A percentile compares a stretch with the other conserved stretches of the same genome.
Conservation (phyloP, 2,888 invertebrate genomes). For the Diploptera punctata region DNA sequence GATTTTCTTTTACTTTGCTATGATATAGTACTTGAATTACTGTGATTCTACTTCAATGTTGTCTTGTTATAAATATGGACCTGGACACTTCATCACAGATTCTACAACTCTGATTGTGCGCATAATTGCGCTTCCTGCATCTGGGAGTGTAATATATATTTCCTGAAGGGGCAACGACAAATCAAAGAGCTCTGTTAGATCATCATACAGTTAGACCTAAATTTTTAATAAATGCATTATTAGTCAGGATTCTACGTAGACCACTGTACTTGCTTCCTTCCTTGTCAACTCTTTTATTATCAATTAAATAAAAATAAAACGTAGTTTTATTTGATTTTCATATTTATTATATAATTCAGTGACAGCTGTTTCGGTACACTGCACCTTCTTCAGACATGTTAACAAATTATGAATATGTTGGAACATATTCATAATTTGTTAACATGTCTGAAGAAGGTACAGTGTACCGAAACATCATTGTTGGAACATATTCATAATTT, state of each 20-base stretch:
- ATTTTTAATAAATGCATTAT: background rate
- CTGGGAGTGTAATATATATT: background rate
- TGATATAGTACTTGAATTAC: background rate
- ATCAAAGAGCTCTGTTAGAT: slow-evolving; percentile 2
- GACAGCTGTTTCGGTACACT: too few relatives aligned
- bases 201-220: background rate
- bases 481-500: too few relatives aligned
- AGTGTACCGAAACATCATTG: too few relatives aligned
- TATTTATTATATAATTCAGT: too few relatives aligned
- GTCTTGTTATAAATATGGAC: slow-evolving; percentile 5
- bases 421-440: too few relatives aligned
- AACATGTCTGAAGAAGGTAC: too few relatives aligned
- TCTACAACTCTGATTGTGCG: background rate
- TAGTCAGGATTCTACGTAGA: background rate
- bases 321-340: too few relatives aligned
- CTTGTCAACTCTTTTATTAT: background rate
- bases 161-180: background rate
- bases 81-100: background rate
- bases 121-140: background rate
- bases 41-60: background rate
- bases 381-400: too few relatives aligned
- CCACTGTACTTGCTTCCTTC: slow-evolving; percentile 5
- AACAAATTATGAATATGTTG: too few relatives aligned
- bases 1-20: slow-evolving; percentile 10
- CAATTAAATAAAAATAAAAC: too few relatives aligned